Evolutionary conservation across 1,140 invertebrate species (phyloP).

Genomic region (Leptonema lineaticorne): DNA sequence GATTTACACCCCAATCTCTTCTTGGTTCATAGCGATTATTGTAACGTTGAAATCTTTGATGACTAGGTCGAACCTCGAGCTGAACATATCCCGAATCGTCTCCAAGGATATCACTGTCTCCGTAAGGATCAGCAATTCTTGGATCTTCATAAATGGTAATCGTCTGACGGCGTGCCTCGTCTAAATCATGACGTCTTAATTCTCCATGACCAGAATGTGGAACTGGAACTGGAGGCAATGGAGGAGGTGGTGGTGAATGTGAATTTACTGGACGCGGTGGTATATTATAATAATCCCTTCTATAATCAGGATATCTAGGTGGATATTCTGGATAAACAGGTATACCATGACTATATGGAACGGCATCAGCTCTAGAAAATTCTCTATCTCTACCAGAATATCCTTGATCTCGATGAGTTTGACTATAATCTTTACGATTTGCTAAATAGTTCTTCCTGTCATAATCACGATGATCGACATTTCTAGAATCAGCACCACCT

Average conservation of each 20-base stretch:
- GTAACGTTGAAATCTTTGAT: conserved; percentile 52
- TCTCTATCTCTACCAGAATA: conserved; percentile 49
- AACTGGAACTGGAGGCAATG: conserved; percentile 49
- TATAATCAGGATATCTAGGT: conserved; percentile 13
- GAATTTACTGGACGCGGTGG: conserved; percentile 48
- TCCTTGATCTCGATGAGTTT: conserved; percentile 49
- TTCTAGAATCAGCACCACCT: conserved; percentile 53
- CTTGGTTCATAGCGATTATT: conserved; percentile 50
- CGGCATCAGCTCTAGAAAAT: conserved; percentile 42
- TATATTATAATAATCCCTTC: conserved; percentile 28
- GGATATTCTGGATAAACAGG: conserved; percentile 44
- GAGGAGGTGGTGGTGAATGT: conserved; percentile 46
- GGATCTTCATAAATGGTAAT: conserved; percentile 63
- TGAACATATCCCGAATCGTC: conserved; percentile 51
- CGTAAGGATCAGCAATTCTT: conserved; percentile 51
- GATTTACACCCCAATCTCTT: conserved; percentile 45
- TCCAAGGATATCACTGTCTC: conserved; percentile 46
- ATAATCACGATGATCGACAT: conserved; percentile 53
- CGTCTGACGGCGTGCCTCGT: conserved; percentile 49
- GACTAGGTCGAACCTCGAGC: conserved; percentile 46
- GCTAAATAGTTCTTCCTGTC: conserved; percentile 58
- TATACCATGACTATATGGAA: conserved; percentile 43
- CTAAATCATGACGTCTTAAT: conserved; percentile 50
- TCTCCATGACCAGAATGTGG: conserved; percentile 45
- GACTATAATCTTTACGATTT: conserved; percentile 51